Evolutionary conservation across 35 echinoderm and acorn worm species (phyloP).

Genomic region (Stichopus chloronotus): DNA sequence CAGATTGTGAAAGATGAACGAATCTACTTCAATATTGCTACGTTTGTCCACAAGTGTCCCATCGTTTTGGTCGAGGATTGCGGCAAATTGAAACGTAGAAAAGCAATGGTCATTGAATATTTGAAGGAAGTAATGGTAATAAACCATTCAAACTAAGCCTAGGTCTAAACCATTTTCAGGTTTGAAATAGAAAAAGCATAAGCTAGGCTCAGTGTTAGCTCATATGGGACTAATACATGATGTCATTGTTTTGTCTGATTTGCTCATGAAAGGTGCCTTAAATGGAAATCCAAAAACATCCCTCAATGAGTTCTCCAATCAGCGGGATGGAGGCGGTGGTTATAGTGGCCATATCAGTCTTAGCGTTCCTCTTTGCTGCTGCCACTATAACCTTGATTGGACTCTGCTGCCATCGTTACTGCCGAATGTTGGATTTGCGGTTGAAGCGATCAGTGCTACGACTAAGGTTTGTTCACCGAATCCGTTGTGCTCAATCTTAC

Average conservation of each 20-base stretch:
- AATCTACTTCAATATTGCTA: too few relatives aligned
- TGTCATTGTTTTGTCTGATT: background rate
- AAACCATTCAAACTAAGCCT: too few relatives aligned
- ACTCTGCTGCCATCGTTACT: constrained; percentile 86
- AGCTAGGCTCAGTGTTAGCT: too few relatives aligned
- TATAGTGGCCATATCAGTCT: constrained; percentile 80
- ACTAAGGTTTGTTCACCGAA: constrained; percentile 38
- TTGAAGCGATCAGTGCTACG: constrained; percentile 75
- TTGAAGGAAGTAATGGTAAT: too few relatives aligned
- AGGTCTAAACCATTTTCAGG: too few relatives aligned
- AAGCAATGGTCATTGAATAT: too few relatives aligned
- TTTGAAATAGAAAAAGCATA: too few relatives aligned
- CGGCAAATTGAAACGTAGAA: too few relatives aligned
- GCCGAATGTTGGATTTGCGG: constrained; percentile 84
- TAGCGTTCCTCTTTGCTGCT: constrained; percentile 85
- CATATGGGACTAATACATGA: too few relatives aligned
- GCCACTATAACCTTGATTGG: constrained; percentile 74
- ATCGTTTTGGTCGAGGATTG: too few relatives aligned
- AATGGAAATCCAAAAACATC: constrained; percentile 6
- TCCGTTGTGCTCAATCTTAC: background rate
- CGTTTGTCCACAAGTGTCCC: too few relatives aligned
- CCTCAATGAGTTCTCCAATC: constrained; percentile 38
- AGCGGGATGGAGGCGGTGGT: constrained; percentile 83
- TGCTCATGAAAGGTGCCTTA: background rate
- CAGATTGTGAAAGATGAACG: too few relatives aligned